Percentiles rank a stretch among this genome's conserved stretches.
phyloP scores from a whole-genome alignment of 2,113 vertebrate genomes.

The Bubo bubo region DNA sequence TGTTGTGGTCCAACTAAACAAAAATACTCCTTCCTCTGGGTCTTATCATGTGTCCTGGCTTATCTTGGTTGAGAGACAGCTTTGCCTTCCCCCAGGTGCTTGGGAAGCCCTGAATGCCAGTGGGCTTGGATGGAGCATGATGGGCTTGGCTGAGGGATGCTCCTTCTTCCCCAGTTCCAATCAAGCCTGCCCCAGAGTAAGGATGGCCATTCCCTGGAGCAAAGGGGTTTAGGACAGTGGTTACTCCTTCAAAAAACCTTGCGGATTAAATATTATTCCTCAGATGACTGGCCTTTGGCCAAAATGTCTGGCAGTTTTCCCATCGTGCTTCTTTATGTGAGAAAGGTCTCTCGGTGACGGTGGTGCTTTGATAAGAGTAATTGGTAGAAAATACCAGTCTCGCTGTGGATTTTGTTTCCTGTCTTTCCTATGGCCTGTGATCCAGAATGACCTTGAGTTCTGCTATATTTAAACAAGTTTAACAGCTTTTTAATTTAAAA shows the following conservation, averaged over 20 bases:
- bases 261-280: not conserved
- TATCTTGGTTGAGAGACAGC: not conserved
- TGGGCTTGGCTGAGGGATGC: not conserved
- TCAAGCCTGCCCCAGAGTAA: not conserved
- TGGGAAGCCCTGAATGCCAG: accelerated
- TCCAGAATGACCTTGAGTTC: not conserved
- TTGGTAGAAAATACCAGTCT: not conserved
- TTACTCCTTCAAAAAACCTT: not conserved
- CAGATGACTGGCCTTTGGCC: not conserved
- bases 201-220: not conserved
- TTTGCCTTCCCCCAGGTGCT: not conserved
- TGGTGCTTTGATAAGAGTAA: not conserved
- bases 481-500: not conserved
- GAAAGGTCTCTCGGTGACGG: not conserved
- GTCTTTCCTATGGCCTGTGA: not conserved
- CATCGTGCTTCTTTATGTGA: not conserved
- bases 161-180: not conserved
- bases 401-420: not conserved
- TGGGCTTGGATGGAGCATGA: not conserved
- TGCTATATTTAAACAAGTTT: not conserved
- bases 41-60: not conserved
- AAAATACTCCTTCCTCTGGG: not conserved
- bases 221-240: not conserved
- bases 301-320: not conserved
- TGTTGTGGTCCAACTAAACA: not conserved